phyloP scores from a whole-genome alignment of 2,113 vertebrate genomes.

The Hippopotamus amphibius region DNA sequence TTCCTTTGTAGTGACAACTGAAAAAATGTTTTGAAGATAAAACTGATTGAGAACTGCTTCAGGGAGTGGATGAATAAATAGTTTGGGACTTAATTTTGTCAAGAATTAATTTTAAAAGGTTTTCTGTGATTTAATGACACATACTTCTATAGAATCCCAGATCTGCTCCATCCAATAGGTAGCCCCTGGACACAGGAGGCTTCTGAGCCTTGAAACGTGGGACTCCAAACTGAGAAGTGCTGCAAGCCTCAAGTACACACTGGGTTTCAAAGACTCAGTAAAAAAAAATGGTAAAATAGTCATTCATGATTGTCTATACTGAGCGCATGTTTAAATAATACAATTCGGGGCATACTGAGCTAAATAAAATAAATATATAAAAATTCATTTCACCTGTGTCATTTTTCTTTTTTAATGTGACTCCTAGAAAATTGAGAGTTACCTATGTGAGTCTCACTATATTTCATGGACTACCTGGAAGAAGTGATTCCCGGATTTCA shows the following conservation, averaged over 20 bases:
- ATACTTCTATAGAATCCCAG: too few species aligned
- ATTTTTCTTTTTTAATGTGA: background rate
- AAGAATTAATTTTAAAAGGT: background rate
- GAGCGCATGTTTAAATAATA: background rate
- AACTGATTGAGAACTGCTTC: background rate
- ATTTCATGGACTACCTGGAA: too few species aligned
- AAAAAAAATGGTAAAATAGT: background rate
- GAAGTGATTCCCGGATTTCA: background rate
- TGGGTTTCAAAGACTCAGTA: background rate
- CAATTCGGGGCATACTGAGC: background rate
- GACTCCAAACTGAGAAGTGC: accelerated
- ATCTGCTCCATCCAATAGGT: too few species aligned
- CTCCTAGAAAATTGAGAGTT: background rate
- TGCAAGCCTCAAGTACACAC: accelerated
- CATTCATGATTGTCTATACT: background rate
- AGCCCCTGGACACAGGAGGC: accelerated
- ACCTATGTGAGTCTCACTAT: accelerated
- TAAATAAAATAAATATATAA: background rate
- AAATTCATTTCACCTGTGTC: background rate
- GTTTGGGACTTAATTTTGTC: background rate
- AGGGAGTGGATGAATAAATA: background rate
- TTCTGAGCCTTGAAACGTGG: background rate
- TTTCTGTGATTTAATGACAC: accelerated
- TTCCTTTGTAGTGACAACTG: background rate
- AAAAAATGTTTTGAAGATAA: background rate